Conservation (phyloP, 2,888 invertebrate genomes). For the Seira ritae region DNA sequence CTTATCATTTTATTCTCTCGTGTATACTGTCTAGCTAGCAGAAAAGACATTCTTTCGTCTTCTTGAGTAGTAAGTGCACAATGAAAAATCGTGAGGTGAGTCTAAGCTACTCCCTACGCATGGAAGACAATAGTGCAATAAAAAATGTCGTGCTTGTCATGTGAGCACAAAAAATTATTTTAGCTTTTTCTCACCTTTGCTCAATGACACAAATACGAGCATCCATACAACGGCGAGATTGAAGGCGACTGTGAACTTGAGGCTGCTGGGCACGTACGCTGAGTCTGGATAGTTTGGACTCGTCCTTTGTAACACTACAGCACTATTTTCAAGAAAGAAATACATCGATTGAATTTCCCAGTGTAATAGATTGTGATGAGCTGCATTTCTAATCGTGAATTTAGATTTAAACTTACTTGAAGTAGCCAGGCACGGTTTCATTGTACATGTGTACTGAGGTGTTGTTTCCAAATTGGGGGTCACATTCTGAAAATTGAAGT, state of each 20-base stretch:
- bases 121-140: too few relatives aligned
- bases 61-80: not conserved
- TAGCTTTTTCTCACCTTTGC: constrained; percentile 80
- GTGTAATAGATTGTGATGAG: too few relatives aligned
- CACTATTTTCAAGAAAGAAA: constrained; percentile 79
- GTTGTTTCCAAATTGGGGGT: constrained; percentile 40
- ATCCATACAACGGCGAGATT: constrained; percentile 94
- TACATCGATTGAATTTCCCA: constrained; percentile 19
- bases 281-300: constrained; percentile 75
- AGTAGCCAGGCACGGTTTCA: constrained; percentile 88
- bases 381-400: too few relatives aligned
- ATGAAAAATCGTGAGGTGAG: too few relatives aligned
- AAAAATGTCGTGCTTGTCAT: too few relatives aligned
- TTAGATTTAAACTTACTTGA: constrained; percentile 73
- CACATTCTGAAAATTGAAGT: constrained; percentile 60
- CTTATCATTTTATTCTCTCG: too few relatives aligned
- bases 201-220: constrained; percentile 90
- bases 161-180: too few relatives aligned
- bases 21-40: not conserved
- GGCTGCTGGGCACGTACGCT: constrained; percentile 77
- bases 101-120: too few relatives aligned
- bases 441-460: constrained; percentile 36
- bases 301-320: constrained; percentile 85
- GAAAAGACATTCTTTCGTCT: not conserved
- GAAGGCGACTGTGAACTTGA: constrained; percentile 92